A percentile compares a stretch with the other conserved stretches of the same genome.
phyloP scores from a whole-genome alignment of 2,888 invertebrate species.

The Andrena trimmerana region DNA sequence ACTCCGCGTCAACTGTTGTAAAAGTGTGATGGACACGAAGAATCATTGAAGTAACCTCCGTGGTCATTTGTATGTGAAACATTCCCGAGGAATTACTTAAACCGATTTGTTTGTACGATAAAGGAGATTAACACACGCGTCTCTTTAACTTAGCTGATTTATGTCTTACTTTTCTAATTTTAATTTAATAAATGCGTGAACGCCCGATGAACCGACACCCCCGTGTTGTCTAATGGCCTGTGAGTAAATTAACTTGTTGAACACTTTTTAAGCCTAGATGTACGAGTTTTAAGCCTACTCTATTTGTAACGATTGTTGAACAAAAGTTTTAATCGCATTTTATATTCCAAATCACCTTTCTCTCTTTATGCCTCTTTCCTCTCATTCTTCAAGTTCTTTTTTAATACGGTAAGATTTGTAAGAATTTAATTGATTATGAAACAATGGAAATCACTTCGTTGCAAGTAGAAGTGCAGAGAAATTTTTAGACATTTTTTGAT shows the following conservation, averaged over 20 bases:
- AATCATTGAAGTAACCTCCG: slow-evolving; percentile 5
- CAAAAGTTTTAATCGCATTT: slow-evolving; percentile 46
- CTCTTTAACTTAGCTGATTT: slow-evolving; percentile 3
- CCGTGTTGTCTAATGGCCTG: slow-evolving; percentile 32
- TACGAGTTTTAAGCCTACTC: slow-evolving; percentile 37
- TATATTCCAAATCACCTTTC: slow-evolving; percentile 32
- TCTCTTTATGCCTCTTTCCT: not conserved
- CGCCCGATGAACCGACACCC: slow-evolving; percentile 1
- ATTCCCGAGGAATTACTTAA: slow-evolving; percentile 38
- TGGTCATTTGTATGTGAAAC: slow-evolving; percentile 41
- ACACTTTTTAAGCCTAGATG: slow-evolving; percentile 35
- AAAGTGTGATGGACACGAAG: slow-evolving; percentile 15
- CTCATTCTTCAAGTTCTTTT: too few species aligned
- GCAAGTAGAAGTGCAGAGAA: too few species aligned
- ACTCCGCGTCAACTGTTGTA: not conserved
- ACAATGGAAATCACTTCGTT: too few species aligned
- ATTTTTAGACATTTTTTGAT: too few species aligned
- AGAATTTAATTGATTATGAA: too few species aligned
- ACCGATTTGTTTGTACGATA: slow-evolving; percentile 29
- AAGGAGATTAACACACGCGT: not conserved
- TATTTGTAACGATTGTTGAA: slow-evolving; percentile 52
- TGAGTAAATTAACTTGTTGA: slow-evolving; percentile 42
- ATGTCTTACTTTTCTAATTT: slow-evolving; percentile 6
- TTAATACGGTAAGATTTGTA: too few species aligned
- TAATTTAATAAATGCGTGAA: slow-evolving; percentile 26